These are phyloP conservation scores for Hemaris fuciformis DNA, from an alignment of 2,888 invertebrate species.

Conservation along the genomic window DNA sequence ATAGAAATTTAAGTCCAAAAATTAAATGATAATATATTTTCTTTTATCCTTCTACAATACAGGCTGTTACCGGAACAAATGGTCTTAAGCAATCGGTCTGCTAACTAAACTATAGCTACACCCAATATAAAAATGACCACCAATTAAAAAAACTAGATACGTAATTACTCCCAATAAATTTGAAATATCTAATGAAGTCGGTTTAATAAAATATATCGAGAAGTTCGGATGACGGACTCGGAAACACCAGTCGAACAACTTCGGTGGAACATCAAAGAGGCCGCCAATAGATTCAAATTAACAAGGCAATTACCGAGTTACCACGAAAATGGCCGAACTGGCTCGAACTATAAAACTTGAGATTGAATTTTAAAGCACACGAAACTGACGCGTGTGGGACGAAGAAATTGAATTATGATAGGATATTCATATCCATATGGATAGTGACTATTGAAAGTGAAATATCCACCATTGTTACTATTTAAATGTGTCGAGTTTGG, in stretches of 20 bases:
- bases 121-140: slow-evolving; percentile 34
- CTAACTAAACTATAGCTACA: no score
- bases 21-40: no score
- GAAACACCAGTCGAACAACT: slow-evolving; percentile 64
- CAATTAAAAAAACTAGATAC: slow-evolving; percentile 53
- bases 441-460: no score
- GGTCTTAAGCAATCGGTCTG: no score
- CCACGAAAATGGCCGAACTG: slow-evolving; percentile 54
- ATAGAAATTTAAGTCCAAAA: no score
- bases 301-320: slow-evolving; percentile 74
- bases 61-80: no score
- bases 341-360: slow-evolving; percentile 55
- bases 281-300: slow-evolving; percentile 69
- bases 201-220: slow-evolving; percentile 58
- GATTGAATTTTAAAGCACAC: slow-evolving; percentile 36
- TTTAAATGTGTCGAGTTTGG: no score
- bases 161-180: slow-evolving; percentile 60
- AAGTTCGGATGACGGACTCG: slow-evolving; percentile 58
- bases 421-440: no score
- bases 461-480: no score
- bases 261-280: slow-evolving; percentile 62
- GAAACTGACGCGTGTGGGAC: slow-evolving; percentile 13
- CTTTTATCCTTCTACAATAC: no score
- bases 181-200: slow-evolving; percentile 62
- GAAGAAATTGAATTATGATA: no score